Base-by-base conservation (phyloP, 2,113 vertebrate species). In the Myiopsitta monachus region DNA sequence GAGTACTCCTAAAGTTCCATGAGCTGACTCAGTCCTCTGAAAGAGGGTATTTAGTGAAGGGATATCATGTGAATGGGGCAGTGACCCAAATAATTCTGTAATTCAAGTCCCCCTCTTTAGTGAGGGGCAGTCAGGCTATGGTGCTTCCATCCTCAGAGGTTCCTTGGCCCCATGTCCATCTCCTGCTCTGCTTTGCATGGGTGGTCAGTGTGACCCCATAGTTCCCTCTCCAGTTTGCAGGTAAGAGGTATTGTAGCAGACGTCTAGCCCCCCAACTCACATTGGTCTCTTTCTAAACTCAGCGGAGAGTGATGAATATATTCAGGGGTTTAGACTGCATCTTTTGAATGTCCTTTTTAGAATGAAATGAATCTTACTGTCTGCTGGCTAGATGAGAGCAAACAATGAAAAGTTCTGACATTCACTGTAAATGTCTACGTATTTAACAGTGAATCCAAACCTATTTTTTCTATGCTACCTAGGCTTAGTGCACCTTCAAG, bases 311-410 rank as follows among this genome's bases (percentile, higher is more conserved):
- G 84, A 55, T 6, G 19, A 46, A 52, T 46, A 4, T 27, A 18
- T 85, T 68, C 43, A 54, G 7, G 6, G 4, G 7, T 38, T 87
- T 61, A 36, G 8, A 51, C 30, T 51, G 85, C 3, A 51, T 18
- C 62, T 83, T 76, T 52, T 47, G 22, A 64, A 51, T 33, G 15
- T 39, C 51, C 67, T 0, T 73, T 11, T 41, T 55, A 46, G 31
- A 46, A 74, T 4, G 1, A 75, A 15, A 46, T 46, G 28, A 78
- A 67, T 23, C 1, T 3, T 44, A 38, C 6, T 75, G 18, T 54
- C 47, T 5, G 0, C 28, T 30, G 43, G 8, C 13, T 46, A 33
- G 23, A 21, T 0, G 1, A 11, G 31, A 41, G 8, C 0, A 0
- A 36, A 81, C 23, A 22, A 10, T 1, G 13, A 68, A 19, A 44